Percentiles rank a stretch among this genome's conserved stretches.
Conservation (phyloP, 2,888 invertebrate genomes). For the Microchrysa polita region DNA sequence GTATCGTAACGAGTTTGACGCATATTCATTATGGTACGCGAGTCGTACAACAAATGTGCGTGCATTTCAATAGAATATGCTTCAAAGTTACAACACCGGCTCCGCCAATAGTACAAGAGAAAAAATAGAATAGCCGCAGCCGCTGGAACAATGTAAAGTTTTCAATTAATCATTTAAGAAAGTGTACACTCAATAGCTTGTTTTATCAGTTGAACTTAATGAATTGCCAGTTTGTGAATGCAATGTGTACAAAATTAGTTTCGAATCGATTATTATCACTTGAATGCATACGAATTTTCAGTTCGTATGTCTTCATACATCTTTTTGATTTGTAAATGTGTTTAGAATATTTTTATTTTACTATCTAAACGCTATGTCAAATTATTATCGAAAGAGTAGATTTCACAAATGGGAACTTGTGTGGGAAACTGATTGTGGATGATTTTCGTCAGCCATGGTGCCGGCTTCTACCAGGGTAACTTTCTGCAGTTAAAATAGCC, state of each 20-base stretch:
- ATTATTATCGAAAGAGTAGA: too few relatives aligned
- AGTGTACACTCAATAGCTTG: background rate
- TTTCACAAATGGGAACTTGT: too few relatives aligned
- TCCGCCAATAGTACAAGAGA: constrained; percentile 23
- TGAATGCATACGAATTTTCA: background rate
- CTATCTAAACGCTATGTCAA: too few relatives aligned
- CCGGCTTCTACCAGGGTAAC: too few relatives aligned
- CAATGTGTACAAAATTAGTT: background rate
- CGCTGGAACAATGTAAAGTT: background rate
- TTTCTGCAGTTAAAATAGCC: too few relatives aligned
- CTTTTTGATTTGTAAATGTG: too few relatives aligned
- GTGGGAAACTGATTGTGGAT: too few relatives aligned
- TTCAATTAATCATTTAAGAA: background rate
- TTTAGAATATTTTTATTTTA: too few relatives aligned
- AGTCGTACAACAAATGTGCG: constrained; percentile 96
- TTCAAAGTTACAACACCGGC: constrained; percentile 67
- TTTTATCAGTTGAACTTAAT: background rate
- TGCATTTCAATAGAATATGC: constrained; percentile 89
- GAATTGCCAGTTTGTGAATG: background rate
- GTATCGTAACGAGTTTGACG: constrained; percentile 74
- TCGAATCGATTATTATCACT: background rate
- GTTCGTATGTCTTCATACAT: background rate
- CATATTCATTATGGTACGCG: constrained; percentile 93
- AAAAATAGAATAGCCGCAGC: background rate
- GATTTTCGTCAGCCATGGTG: too few relatives aligned